Evolutionary conservation across 2,797 vertebrate species (phyloP), one percentile per base, ranked within the genome.

Genomic region (Paratrypauchen microcephalus): DNA sequence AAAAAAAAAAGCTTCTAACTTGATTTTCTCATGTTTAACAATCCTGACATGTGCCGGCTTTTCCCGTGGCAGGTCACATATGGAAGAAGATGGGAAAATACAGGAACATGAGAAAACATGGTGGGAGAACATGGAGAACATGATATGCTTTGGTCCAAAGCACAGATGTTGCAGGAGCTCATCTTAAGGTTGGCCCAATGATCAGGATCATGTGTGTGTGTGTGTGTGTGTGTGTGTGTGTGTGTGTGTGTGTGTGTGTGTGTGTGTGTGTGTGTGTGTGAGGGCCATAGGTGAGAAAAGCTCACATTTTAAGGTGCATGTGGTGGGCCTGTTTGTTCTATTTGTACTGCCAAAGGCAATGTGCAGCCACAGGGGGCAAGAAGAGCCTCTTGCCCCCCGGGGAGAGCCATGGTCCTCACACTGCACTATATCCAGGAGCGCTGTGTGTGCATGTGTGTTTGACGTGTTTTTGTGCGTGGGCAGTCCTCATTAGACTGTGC

Each of bases 401-500:
- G n/a, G 50, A 52, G 50, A n/a, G 19, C 48, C 48, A 50, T 2
- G 48, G 50, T 45, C 50, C 50, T 52, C 19, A 52, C 19, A 52
- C 19, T 52, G n/a, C 16, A 21, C n/a, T 21, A 11, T 52, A n/a
- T 52, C 19, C 50, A 21, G n/a, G 19, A 21, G n/a, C 50, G 2
- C 6, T 8, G 19, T 52, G 50, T 52, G 50, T 52, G 41, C 48
- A n/a, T 56, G 23, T 24, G 19, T 56, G 21, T 23, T 7, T 23
- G 54, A 45, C 54, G n/a, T 56, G 54, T 56, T 21, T 11, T 18
- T 19, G 24, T 30, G 80, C 70, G 79, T 77, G 80, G 76, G 76
- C 80, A 78, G 84, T 48, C 80, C 85, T 88, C 85, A 86, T 87
- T 86, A 84, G 78, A 79, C 84, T 86, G 88, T 9, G 21, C 87